Percentiles rank a stretch among this genome's conserved stretches.
These are phyloP conservation scores for Micropterix aruncella DNA, from an alignment of 2,888 invertebrate genomes.

Conservation along the genomic window DNA sequence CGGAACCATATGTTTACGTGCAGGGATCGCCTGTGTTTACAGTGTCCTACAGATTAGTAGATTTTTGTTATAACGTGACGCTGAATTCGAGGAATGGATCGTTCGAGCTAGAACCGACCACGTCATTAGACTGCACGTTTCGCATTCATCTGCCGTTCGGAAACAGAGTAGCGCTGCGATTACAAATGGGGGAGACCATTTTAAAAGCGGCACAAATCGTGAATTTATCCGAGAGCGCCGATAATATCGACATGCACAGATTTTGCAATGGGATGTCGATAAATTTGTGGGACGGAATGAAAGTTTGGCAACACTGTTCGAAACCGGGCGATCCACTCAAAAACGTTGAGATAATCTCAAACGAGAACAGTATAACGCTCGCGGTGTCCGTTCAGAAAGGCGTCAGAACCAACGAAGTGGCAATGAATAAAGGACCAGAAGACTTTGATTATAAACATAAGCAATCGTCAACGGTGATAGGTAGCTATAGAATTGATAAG, in stretches of 20 bases:
- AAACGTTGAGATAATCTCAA: conserved; percentile 44
- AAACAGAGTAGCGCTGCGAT: conserved; percentile 46
- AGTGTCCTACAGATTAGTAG: conserved; percentile 50
- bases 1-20: conserved; percentile 35
- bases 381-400: conserved; percentile 15
- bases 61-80: conserved; percentile 58
- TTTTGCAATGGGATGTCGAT: conserved; percentile 41
- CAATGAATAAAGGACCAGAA: conserved; percentile 14
- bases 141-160: conserved; percentile 57
- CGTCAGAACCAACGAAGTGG: conserved; percentile 6
- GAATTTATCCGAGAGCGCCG: conserved; percentile 21
- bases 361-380: conserved; percentile 38
- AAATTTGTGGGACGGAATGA: conserved; percentile 40
- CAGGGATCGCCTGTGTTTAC: conserved; percentile 52
- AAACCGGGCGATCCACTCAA: conserved; percentile 39
- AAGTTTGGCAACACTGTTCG: conserved; percentile 45
- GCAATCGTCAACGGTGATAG: conserved; percentile 1
- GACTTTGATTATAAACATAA: background rate
- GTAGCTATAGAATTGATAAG: background rate
- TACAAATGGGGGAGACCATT: conserved; percentile 33
- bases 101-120: conserved; percentile 45
- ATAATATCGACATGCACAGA: conserved; percentile 13
- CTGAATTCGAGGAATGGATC: conserved; percentile 48
- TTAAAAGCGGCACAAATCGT: conserved; percentile 4
- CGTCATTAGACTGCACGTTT: conserved; percentile 50